These are phyloP conservation scores for Silvanus unidentatus DNA, from an alignment of 2,888 invertebrate genomes.

Conservation along the genomic window DNA sequence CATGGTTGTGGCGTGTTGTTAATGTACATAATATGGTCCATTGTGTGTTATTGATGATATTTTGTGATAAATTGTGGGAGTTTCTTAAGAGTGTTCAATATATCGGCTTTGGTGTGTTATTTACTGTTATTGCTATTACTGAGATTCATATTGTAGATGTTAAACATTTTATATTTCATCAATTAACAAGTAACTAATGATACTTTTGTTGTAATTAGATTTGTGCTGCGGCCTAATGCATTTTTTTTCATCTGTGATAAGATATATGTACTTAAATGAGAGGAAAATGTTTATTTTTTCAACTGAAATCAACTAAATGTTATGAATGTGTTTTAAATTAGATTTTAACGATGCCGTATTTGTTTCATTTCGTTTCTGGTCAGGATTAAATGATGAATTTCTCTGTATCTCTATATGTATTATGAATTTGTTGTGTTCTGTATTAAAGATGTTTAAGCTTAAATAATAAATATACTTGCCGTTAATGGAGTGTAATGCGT, in stretches of 20 bases:
- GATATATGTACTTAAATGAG: too few species aligned
- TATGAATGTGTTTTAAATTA: background rate
- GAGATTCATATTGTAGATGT: slow-evolving; percentile 66
- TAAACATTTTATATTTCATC: slow-evolving; percentile 51
- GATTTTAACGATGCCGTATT: background rate
- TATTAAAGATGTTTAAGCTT: slow-evolving; percentile 17
- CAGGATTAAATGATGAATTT: too few species aligned
- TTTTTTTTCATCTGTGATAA: too few species aligned
- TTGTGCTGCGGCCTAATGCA: slow-evolving; percentile 5
- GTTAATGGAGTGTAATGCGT: slow-evolving; percentile 2
- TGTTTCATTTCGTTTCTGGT: too few species aligned
- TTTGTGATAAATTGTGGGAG: slow-evolving; percentile 76
- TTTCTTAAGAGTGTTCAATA: slow-evolving; percentile 67
- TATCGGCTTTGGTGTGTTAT: slow-evolving; percentile 62
- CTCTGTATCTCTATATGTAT: background rate
- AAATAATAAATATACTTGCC: slow-evolving; percentile 12
- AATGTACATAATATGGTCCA: slow-evolving; percentile 76
- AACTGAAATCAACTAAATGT: too few species aligned
- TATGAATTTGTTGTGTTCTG: slow-evolving; percentile 1
- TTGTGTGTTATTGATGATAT: slow-evolving; percentile 67
- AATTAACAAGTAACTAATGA: too few species aligned
- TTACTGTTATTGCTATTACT: slow-evolving; percentile 62
- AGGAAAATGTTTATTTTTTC: too few species aligned
- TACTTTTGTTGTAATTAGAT: background rate
- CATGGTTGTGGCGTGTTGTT: slow-evolving; percentile 69